These are phyloP conservation scores for Lasiurus borealis DNA, from an alignment of 2,113 vertebrate genomes.

Conservation along the genomic window DNA sequence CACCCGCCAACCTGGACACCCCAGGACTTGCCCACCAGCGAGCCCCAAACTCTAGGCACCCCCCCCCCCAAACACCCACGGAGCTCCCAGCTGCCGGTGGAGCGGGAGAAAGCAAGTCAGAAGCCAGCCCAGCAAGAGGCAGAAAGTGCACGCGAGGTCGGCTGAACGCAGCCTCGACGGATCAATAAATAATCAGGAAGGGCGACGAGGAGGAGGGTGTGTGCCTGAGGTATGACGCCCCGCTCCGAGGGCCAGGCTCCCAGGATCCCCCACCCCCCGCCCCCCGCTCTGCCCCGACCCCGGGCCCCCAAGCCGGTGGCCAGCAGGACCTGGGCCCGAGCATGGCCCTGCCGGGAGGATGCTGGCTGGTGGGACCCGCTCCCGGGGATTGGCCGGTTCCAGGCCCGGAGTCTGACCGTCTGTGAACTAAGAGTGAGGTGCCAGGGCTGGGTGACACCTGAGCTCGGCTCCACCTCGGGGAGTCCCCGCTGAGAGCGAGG, in stretches of 20 bases:
- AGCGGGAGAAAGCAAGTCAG: neutral
- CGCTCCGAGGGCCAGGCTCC: too few relatives aligned
- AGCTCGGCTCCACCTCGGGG: neutral
- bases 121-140: neutral
- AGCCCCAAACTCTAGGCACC: neutral
- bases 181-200: slow-evolving; percentile 81
- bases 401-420: neutral
- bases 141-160: neutral
- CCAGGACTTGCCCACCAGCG: too few relatives aligned
- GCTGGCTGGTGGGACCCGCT: neutral
- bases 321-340: neutral
- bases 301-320: neutral
- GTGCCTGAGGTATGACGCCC: slow-evolving; percentile 55
- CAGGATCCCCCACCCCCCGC: neutral
- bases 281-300: neutral
- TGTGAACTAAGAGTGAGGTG: neutral
- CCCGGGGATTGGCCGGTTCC: too few relatives aligned
- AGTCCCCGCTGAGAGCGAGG: neutral
- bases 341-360: neutral
- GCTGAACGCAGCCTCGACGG: neutral
- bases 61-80: neutral
- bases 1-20: accelerated
- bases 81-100: neutral
- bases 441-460: accelerated
- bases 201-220: neutral